Evolutionary conservation across 2,113 vertebrate genomes (phyloP).

Genomic region (Limnothrissa miodon): DNA sequence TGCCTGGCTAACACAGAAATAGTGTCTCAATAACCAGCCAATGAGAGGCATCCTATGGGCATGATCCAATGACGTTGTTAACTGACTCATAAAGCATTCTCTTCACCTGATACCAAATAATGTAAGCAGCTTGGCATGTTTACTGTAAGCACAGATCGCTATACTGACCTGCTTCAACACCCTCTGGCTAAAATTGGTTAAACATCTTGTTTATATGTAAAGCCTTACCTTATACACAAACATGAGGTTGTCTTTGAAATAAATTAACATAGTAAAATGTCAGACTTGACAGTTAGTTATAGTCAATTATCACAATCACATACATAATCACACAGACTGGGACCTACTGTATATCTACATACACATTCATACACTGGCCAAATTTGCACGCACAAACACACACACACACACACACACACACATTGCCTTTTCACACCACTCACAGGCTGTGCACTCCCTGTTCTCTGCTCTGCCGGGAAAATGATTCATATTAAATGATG

Average conservation of each 20-base stretch:
- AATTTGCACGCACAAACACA: slow-evolving; percentile 4
- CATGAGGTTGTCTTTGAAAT: not conserved
- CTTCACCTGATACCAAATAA: not conserved
- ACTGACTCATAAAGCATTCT: not conserved
- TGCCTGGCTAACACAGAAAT: not conserved
- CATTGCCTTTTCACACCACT: not conserved
- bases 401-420: slow-evolving; percentile 21
- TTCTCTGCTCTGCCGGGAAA: slow-evolving; percentile 23
- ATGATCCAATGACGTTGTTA: not conserved
- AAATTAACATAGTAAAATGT: not conserved
- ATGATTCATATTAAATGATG: slow-evolving; percentile 26
- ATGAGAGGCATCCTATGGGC: not conserved
- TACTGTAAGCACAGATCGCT: too few relatives aligned
- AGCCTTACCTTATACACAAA: not conserved
- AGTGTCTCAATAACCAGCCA: not conserved
- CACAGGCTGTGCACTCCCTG: not conserved
- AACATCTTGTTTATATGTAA: not conserved
- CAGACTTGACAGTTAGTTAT: not conserved
- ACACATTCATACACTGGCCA: slow-evolving; percentile 20
- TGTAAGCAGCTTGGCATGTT: not conserved
- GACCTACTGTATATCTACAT: slow-evolving; percentile 20
- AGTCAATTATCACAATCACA: not conserved
- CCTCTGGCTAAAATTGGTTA: too few relatives aligned
- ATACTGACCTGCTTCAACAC: too few relatives aligned
- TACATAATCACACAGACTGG: slow-evolving; percentile 27